Percentiles rank a stretch among this genome's conserved stretches.
Evolutionary conservation across 2,113 vertebrate genomes (phyloP).

Genomic region (Dipodomys ordii): DNA sequence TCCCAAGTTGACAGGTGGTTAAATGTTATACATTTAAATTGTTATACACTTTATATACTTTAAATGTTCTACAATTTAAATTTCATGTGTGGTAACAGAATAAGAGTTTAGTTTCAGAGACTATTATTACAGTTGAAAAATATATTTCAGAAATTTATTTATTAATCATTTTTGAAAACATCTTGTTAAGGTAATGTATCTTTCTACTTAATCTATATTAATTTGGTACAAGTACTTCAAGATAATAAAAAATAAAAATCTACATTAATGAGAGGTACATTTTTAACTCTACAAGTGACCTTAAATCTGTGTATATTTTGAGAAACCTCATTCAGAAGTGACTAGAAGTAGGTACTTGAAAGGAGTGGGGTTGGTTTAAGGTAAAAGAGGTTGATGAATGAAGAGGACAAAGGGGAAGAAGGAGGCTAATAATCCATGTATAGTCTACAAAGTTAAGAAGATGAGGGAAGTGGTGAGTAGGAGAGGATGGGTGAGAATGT

Average conservation of each 20-base stretch:
- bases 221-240: neutral
- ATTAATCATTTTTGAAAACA: neutral
- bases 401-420: too few relatives aligned
- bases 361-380: too few relatives aligned
- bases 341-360: too few relatives aligned
- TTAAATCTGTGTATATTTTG: neutral
- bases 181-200: neutral
- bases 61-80: neutral
- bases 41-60: neutral
- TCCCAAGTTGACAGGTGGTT: neutral
- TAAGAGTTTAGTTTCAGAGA: neutral
- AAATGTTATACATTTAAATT: neutral
- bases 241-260: too few relatives aligned
- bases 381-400: too few relatives aligned
- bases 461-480: too few relatives aligned
- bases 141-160: neutral
- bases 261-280: neutral
- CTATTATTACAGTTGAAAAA: neutral
- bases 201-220: conserved; percentile 18
- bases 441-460: too few relatives aligned
- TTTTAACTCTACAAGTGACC: neutral
- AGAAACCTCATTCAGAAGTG: neutral
- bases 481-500: too few relatives aligned
- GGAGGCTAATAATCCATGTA: too few relatives aligned
- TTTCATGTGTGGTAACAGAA: neutral